Percentiles rank a stretch among this genome's conserved stretches.
phyloP scores from a whole-genome alignment of 2,888 invertebrate species.

The Operophtera brumata region DNA sequence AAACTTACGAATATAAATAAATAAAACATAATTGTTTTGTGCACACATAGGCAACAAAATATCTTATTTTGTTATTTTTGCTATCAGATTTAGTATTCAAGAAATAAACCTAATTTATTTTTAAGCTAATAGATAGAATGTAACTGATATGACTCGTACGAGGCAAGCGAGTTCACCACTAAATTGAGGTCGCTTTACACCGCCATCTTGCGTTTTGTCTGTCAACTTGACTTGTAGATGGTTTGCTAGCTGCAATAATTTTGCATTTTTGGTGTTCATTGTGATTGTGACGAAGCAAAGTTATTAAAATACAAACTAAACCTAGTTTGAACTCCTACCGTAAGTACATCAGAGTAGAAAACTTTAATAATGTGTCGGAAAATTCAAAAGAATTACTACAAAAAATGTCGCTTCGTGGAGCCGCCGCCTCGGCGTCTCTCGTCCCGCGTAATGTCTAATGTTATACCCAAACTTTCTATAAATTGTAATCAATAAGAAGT shows the following conservation, averaged over 20 bases:
- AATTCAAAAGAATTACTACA: constrained; percentile 55
- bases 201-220: constrained; percentile 74
- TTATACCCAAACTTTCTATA: not conserved
- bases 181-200: constrained; percentile 55
- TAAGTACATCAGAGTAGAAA: constrained; percentile 60
- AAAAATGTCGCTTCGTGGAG: constrained; percentile 14
- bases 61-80: not conserved
- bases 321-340: constrained; percentile 58
- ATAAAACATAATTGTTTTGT: not conserved
- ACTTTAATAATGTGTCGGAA: constrained; percentile 60
- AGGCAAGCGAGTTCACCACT: constrained; percentile 1
- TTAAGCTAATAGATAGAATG: constrained; percentile 7
- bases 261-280: constrained; percentile 46
- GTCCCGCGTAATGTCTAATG: constrained; percentile 10
- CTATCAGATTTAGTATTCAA: not conserved
- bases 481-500: not conserved
- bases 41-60: not conserved
- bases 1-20: not conserved
- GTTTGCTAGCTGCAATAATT: constrained; percentile 53
- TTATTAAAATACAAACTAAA: constrained; percentile 55
- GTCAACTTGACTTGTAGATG: constrained; percentile 66
- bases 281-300: constrained; percentile 55
- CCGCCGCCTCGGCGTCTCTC: constrained; percentile 30
- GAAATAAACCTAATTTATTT: not conserved
- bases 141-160: constrained; percentile 32